A percentile compares a stretch with the other conserved stretches of the same genome.
Evolutionary conservation across 2,113 vertebrate species (phyloP).

Genomic region (Catagonus wagneri): DNA sequence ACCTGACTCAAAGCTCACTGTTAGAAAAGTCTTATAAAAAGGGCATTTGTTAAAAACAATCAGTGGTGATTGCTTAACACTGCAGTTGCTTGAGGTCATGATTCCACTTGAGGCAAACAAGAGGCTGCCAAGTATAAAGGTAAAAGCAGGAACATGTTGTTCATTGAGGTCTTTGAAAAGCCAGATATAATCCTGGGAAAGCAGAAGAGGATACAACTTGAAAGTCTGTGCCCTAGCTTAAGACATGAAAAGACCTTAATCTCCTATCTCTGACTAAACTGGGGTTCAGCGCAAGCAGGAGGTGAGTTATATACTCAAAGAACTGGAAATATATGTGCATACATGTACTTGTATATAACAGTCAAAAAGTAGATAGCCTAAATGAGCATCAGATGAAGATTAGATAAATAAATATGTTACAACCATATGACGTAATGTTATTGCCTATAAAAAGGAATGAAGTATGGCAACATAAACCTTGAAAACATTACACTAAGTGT

Average conservation of each 20-base stretch:
- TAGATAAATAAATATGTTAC: background rate
- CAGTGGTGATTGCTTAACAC: background rate
- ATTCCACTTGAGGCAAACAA: background rate
- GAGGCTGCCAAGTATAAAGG: background rate
- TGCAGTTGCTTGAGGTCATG: background rate
- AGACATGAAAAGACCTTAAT: background rate
- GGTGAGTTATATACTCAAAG: background rate
- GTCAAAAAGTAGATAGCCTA: background rate
- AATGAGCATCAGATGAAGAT: background rate
- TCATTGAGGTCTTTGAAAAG: background rate
- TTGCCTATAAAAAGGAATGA: background rate
- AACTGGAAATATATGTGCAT: background rate
- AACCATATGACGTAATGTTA: background rate
- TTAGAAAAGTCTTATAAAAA: background rate
- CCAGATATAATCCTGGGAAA: background rate
- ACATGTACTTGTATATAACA: too few relatives aligned
- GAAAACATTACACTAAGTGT: background rate
- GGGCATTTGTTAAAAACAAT: background rate
- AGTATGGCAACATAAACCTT: background rate
- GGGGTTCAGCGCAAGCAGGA: background rate
- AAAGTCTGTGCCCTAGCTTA: background rate
- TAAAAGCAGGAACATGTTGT: background rate
- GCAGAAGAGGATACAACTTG: background rate
- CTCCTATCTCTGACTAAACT: background rate
- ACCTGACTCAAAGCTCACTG: background rate